Percentiles rank a stretch among this genome's conserved stretches.
These are phyloP conservation scores for Diadegma fenestrale DNA, from an alignment of 2,888 invertebrate genomes.

Conservation along the genomic window DNA sequence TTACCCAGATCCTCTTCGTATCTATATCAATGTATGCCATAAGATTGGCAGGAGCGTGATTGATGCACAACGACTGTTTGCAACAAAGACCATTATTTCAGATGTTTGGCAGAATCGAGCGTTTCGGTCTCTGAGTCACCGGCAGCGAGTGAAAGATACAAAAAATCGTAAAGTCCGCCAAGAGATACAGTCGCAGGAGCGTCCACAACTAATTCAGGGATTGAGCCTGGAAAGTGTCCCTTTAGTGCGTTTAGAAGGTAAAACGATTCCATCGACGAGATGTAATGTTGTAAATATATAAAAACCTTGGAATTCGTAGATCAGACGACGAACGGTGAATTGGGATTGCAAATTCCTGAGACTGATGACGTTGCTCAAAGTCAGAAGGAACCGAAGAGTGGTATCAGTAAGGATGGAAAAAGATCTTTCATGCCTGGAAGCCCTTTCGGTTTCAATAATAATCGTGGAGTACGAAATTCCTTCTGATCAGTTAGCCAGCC, in stretches of 20 bases:
- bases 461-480: conserved; percentile 50
- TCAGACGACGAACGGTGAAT: conserved; percentile 27
- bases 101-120: conserved; percentile 49
- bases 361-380: conserved; percentile 27
- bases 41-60: neutral
- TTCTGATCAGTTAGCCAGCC: neutral
- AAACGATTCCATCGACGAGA: neutral
- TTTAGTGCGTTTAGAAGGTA: conserved; percentile 37
- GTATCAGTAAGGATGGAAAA: conserved; percentile 28
- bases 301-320: conserved; percentile 41
- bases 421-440: conserved; percentile 59
- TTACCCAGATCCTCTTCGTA: conserved; percentile 68
- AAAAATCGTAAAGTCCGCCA: conserved; percentile 37
- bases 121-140: conserved; percentile 42
- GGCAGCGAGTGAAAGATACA: neutral
- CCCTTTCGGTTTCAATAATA: conserved; percentile 49
- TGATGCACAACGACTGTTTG: neutral
- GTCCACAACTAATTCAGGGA: neutral
- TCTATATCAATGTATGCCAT: neutral
- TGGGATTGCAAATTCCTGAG: neutral
- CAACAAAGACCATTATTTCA: conserved; percentile 47
- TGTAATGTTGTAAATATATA: conserved; percentile 1
- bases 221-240: conserved; percentile 1
- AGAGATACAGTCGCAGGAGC: conserved; percentile 8
- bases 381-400: conserved; percentile 23